These are phyloP conservation scores for Protodeltote pygarga DNA, from an alignment of 2,888 invertebrate species.

Conservation along the genomic window DNA sequence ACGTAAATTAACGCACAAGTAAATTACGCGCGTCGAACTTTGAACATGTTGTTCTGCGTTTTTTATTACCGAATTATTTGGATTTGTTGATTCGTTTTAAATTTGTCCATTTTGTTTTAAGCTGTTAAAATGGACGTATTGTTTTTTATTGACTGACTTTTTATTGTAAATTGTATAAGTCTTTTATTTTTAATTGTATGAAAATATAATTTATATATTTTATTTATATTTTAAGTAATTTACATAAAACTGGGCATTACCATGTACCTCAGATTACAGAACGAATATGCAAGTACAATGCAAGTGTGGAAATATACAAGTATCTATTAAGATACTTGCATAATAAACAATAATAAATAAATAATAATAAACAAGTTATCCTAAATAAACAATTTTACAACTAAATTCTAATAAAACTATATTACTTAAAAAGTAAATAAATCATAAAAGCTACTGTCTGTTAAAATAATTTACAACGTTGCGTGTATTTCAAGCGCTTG, in stretches of 20 bases:
- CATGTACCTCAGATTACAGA: too few relatives aligned
- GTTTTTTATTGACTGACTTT: too few relatives aligned
- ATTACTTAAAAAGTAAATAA: slow-evolving; percentile 21
- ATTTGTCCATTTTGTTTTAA: slow-evolving; percentile 12
- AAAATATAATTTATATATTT: too few relatives aligned
- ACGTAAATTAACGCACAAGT: slow-evolving; percentile 47
- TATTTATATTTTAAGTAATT: too few relatives aligned
- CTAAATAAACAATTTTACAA: slow-evolving; percentile 10
- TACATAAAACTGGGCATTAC: too few relatives aligned
- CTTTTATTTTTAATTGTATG: too few relatives aligned
- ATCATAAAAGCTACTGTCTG: slow-evolving; percentile 21
- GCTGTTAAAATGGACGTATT: slow-evolving; percentile 11
- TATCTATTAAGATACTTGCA: too few relatives aligned
- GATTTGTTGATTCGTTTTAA: slow-evolving; percentile 35
- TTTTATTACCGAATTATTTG: slow-evolving; percentile 31
- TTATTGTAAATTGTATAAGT: too few relatives aligned
- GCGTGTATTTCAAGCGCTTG: slow-evolving; percentile 27
- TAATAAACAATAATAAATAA: too few relatives aligned
- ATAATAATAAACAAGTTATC: background rate
- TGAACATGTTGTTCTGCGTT: slow-evolving; percentile 31
- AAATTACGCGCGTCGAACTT: slow-evolving; percentile 29
- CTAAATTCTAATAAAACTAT: slow-evolving; percentile 15
- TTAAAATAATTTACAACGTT: slow-evolving; percentile 22
- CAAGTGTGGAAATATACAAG: too few relatives aligned
- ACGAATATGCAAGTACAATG: too few relatives aligned